Base-by-base conservation (phyloP, 2,113 vertebrate species). In the Nanorana parkeri region DNA sequence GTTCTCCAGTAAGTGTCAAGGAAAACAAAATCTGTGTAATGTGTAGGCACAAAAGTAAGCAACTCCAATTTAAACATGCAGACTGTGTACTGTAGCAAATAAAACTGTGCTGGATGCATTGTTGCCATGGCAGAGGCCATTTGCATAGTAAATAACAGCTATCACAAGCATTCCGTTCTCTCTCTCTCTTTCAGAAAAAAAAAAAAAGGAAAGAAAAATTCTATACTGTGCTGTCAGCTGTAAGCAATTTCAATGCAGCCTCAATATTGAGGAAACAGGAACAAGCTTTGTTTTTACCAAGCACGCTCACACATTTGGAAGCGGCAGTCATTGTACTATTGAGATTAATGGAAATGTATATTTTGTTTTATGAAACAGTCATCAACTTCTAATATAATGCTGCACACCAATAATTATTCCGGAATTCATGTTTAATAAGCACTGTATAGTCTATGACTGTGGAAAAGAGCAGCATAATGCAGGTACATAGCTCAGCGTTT, bases 1-100 rank as follows among this genome's bases (percentile, higher is more conserved):
- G 89, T 90, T 91, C 91, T 92, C 86, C 91, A 84, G 71, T 86
- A 92, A 92, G 90, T 92, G 92, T 92, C 90, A 91, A 91, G 89
- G 92, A 93, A 94, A 94, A 94, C 91, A 94, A 91, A 94, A 91
- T 94, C 91, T 93, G 92, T 90, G 88, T 90, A 90, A 90, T 80
- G 86, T 90, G 89, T 85, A 87, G 87, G 88, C 89, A 90, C 87
- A 90, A 89, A 47, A 88, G 87, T 90, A 90, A 3, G 85, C 55
- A 84, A 85, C 83, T 86, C 84, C 87, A 69, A 91, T 92, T 91
- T 90, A 91, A 90, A 91, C 91, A 91, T 90, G 88, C 88, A 87
- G 85, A 78, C 86, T 84, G 86, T 83, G 85, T 89, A 81, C 68
- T 84, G 61, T 87, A 86, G 84, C 88, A 90, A 91, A 88, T 88